These are phyloP conservation scores for Catharus ustulatus DNA, from an alignment of 2,797 vertebrate genomes.

Conservation along the genomic window DNA sequence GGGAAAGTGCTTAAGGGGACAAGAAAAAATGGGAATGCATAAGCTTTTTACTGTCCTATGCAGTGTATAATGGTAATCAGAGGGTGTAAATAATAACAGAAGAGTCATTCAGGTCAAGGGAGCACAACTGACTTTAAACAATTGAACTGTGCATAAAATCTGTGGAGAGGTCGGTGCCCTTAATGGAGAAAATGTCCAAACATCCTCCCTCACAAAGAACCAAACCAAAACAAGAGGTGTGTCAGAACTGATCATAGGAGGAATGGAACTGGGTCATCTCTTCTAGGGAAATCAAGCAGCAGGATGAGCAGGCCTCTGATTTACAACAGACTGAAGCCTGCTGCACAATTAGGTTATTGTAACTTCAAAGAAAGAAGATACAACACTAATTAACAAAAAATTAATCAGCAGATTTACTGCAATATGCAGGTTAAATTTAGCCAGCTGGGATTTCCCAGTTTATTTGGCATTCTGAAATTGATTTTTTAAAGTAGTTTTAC, in stretches of 20 bases:
- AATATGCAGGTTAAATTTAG: neutral
- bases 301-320: neutral
- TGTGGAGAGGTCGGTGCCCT: neutral
- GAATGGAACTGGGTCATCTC: neutral
- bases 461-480: neutral
- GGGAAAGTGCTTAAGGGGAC: neutral
- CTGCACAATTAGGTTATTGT: neutral
- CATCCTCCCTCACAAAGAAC: no score
- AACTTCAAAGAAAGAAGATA: neutral
- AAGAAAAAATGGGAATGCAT: neutral
- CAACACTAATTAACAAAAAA: neutral
- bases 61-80: neutral
- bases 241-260: neutral
- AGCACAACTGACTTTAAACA: neutral
- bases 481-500: neutral
- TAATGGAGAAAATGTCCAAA: neutral
- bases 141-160: neutral
- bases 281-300: neutral
- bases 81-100: neutral
- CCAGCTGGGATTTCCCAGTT: neutral
- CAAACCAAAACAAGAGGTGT: accelerated
- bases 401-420: neutral
- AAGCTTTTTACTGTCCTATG: neutral
- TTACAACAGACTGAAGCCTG: neutral
- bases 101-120: neutral